phyloP scores from a whole-genome alignment of 37 sponge, comb jelly and placozoan species.

The Spongilla lacustris region DNA sequence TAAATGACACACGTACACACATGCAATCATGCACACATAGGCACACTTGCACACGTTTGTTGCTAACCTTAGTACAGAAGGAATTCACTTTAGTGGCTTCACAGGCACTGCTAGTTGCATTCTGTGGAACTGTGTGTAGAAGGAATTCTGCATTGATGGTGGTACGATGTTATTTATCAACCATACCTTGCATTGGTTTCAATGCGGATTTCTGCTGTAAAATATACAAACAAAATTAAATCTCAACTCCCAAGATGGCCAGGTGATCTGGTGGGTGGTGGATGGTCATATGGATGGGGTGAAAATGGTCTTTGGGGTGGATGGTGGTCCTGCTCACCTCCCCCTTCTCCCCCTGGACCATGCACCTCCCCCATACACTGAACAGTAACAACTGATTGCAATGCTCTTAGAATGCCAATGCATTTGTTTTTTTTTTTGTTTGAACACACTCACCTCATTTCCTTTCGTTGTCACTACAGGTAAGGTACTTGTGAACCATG shows the following conservation, averaged over 20 bases:
- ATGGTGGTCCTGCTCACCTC: too few relatives aligned
- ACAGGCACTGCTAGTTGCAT: neutral
- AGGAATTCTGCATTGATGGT: too few relatives aligned
- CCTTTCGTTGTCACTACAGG: constrained; percentile 5
- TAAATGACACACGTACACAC: too few relatives aligned
- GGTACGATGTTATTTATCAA: neutral
- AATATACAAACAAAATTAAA: neutral
- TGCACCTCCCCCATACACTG: too few relatives aligned
- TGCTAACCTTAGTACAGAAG: neutral
- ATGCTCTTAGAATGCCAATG: too few relatives aligned
- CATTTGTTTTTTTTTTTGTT: too few relatives aligned
- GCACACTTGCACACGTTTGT: neutral
- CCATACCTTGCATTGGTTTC: neutral
- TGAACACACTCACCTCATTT: neutral
- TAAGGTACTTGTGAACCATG: constrained; percentile 45
- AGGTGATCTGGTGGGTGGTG: neutral
- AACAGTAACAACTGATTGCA: too few relatives aligned
- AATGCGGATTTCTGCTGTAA: neutral
- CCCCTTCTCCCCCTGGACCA: too few relatives aligned
- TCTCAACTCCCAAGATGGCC: neutral
- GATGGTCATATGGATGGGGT: neutral
- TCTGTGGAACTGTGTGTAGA: neutral
- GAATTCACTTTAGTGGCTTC: neutral
- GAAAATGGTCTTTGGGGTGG: neutral
- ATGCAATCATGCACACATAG: neutral